Conservation (phyloP, 2,113 vertebrate genomes). For the Nanger granti region DNA sequence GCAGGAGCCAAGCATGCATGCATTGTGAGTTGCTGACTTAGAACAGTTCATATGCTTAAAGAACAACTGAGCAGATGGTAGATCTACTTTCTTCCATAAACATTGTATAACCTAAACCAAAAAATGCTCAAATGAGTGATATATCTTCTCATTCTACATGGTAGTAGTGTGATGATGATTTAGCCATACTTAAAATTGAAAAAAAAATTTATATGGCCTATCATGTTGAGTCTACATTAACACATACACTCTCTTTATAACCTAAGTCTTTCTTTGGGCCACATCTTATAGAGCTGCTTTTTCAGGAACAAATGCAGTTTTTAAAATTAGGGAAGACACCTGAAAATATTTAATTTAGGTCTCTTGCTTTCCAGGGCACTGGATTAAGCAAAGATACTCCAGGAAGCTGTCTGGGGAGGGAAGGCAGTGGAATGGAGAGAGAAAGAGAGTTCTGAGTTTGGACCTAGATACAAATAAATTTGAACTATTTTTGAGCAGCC, state of each 20-base stretch:
- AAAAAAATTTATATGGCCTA: not conserved
- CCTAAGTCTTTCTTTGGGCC: not conserved
- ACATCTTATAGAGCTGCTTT: not conserved
- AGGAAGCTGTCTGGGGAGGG: not conserved
- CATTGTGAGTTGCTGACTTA: not conserved
- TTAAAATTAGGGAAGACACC: not conserved
- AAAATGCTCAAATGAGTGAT: not conserved
- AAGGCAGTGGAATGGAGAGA: not conserved
- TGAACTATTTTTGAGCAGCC: not conserved
- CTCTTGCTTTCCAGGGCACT: not conserved
- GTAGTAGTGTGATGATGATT: not conserved
- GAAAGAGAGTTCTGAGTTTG: not conserved
- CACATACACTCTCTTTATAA: not conserved
- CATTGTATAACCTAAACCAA: not conserved
- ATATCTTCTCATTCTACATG: not conserved
- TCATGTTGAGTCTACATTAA: not conserved
- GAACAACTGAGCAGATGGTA: not conserved
- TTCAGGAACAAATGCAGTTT: not conserved
- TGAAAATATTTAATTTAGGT: not conserved
- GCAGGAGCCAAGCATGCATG: not conserved
- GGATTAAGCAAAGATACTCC: not conserved
- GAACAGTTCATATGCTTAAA: not conserved
- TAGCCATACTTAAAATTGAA: not conserved
- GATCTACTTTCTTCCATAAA: not conserved
- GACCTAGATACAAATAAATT: not conserved